Evolutionary conservation across 2,113 vertebrate genomes (phyloP), one percentile per base, ranked within the genome.

Genomic region (Peromyscus leucopus): DNA sequence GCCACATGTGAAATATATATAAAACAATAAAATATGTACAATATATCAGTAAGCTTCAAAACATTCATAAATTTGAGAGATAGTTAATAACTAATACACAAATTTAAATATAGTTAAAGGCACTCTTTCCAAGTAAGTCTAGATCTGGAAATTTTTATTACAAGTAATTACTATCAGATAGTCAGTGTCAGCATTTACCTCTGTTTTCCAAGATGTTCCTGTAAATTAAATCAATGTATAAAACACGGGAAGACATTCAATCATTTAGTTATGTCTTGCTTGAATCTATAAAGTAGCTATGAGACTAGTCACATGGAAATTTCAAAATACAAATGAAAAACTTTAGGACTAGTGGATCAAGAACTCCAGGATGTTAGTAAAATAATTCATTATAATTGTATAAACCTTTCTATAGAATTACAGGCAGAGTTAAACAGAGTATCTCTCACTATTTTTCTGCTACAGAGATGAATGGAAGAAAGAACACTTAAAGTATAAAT

Each of bases 21-120:
- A 97, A 89, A 92, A 80, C 61, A 22, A 88, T 61, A 95, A 79
- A 74, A 92, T 85, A 85, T 69, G 2, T 88, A 78, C 2, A 89
- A 78, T 21, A 92, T 59, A 33, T 59, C 91, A 97, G 82, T 96
- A 96, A 36, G 65, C 26, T 80, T 95, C 24, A 92, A 94, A 89
- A 89, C 42, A 91, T n/a, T 0, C 31, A 2, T 92, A 89, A 85
- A 61, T 82, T 92, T 84, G 21, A 11, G 13, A 5, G 3, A 93
- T 93, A 85, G 75, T 1, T 85, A 51, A 83, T 85, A 91, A 93
- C 9, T 7, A 93, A 36, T 80, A 91, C 61, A 82, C 16, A 95
- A 42, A 92, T 94, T 5, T 78, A 5, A 92, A 67, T 94, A 31
- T 61, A 87, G 69, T 89, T 82, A 71, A 95, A 86, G 17, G 1